These are phyloP conservation scores for Hiodon alosoides DNA, from an alignment of 2,113 vertebrate species.

Conservation along the genomic window DNA sequence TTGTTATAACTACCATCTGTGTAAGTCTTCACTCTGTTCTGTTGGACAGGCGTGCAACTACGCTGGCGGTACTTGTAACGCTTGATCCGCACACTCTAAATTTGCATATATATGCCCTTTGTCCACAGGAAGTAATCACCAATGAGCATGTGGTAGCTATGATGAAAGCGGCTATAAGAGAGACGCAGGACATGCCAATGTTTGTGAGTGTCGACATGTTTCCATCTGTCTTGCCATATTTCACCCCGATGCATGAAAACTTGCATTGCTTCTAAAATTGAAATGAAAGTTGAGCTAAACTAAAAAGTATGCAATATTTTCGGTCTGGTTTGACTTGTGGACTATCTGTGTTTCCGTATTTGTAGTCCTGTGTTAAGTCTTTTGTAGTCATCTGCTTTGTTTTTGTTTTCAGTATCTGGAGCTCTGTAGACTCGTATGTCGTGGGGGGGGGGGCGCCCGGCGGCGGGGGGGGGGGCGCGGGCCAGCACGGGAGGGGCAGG, in stretches of 20 bases:
- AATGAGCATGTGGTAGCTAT: slow-evolving; percentile 92
- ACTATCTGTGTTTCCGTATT: not conserved
- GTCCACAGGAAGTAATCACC: slow-evolving; percentile 85
- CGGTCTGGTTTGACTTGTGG: too few relatives aligned
- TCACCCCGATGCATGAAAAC: not conserved
- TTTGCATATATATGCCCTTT: not conserved
- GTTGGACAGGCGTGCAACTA: too few relatives aligned
- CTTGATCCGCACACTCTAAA: too few relatives aligned
- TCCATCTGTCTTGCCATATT: not conserved
- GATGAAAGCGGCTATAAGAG: slow-evolving; percentile 94
- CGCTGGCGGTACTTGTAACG: too few relatives aligned
- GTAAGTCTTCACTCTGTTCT: not conserved
- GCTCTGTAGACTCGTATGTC: too few relatives aligned
- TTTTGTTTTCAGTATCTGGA: too few relatives aligned
- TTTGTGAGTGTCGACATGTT: slow-evolving; percentile 75
- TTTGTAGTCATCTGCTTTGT: too few relatives aligned
- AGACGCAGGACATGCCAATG: slow-evolving; percentile 80
- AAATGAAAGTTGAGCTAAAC: not conserved
- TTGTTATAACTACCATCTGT: not conserved
- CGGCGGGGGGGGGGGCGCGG: too few relatives aligned
- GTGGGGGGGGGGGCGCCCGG: too few relatives aligned
- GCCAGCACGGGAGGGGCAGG: too few relatives aligned
- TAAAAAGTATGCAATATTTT: too few relatives aligned
- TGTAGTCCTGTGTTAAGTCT: not conserved
- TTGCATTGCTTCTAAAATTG: not conserved